phyloP scores from a whole-genome alignment of 2,888 invertebrate genomes.

The Calameuta filiformis region DNA sequence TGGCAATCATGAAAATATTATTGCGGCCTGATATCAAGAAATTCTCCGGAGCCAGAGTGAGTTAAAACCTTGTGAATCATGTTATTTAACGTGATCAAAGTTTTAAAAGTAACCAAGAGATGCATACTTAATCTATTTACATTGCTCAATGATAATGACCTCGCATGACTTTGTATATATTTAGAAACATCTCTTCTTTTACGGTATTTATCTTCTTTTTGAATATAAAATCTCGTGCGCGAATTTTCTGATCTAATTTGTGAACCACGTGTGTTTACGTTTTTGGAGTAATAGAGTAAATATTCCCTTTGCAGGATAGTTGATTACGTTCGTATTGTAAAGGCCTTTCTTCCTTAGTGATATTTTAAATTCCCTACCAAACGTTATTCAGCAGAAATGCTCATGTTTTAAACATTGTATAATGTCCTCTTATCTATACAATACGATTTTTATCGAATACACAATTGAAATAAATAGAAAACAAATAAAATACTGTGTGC shows the following conservation, averaged over 20 bases:
- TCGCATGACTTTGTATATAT: neutral
- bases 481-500: neutral
- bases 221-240: neutral
- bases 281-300: neutral
- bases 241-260: neutral
- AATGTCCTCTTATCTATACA: neutral
- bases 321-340: neutral
- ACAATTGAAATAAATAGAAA: neutral
- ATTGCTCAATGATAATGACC: conserved; percentile 3
- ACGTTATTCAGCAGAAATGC: neutral
- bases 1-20: conserved; percentile 57
- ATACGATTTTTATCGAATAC: neutral
- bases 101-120: neutral
- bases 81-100: neutral
- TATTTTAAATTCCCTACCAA: neutral
- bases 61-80: conserved; percentile 28
- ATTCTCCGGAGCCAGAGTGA: conserved; percentile 53
- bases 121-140: conserved; percentile 3
- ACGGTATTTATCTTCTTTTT: neutral
- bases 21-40: conserved; percentile 49
- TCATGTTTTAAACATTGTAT: neutral
- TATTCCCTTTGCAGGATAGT: neutral
- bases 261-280: neutral
- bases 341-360: neutral
- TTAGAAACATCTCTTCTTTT: neutral